Evolutionary conservation across 2,797 vertebrate species (phyloP).

Genomic region (Amphiprion clarkii): DNA sequence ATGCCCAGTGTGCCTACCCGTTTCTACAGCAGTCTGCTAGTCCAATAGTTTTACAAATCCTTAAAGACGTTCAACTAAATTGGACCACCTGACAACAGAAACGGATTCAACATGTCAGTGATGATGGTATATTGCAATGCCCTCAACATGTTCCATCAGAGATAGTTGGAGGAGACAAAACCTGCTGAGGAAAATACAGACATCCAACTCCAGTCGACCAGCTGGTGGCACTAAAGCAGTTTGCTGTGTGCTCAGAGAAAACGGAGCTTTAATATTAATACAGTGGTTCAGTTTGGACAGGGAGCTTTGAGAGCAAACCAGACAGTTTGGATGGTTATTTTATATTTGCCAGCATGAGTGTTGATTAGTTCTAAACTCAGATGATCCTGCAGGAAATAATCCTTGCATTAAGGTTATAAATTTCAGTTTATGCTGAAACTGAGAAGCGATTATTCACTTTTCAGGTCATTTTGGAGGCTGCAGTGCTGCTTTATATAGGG

Average conservation of each 20-base stretch:
- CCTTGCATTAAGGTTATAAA: neutral
- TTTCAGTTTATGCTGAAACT: neutral
- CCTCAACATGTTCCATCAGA: no score
- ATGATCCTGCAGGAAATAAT: neutral
- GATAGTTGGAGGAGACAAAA: no score
- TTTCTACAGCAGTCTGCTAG: no score
- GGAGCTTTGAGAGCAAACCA: neutral
- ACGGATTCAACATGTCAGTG: no score
- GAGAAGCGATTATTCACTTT: neutral
- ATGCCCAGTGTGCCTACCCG: no score
- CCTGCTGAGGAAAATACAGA: neutral
- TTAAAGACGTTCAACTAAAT: neutral
- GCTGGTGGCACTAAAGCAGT: constrained; percentile 14
- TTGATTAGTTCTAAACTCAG: neutral
- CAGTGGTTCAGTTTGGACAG: neutral
- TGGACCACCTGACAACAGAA: neutral
- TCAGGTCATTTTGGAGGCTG: neutral
- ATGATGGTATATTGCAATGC: no score
- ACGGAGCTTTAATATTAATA: neutral
- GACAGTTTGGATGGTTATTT: neutral
- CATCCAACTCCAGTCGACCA: constrained; percentile 5
- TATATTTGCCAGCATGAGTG: neutral
- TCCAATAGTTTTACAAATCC: no score
- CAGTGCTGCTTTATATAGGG: neutral
- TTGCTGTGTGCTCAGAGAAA: neutral